Conservation (phyloP, 2,113 vertebrate species). For the Sorex araneus region DNA sequence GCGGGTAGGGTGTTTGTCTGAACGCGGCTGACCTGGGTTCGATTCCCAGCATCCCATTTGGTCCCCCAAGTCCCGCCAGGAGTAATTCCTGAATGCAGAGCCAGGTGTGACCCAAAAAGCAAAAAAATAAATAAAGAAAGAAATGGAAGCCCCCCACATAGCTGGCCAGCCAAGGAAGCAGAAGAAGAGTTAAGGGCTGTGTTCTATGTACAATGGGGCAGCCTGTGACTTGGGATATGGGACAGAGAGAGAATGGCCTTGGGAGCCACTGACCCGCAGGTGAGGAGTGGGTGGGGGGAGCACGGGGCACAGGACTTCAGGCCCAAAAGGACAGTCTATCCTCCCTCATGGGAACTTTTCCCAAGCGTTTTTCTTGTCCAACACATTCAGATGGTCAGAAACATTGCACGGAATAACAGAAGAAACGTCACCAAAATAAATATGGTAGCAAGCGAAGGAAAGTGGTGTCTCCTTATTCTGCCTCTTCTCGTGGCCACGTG, state of each 20-base stretch:
- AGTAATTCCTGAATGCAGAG: too few relatives aligned
- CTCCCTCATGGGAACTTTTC: neutral
- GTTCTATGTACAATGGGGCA: too few relatives aligned
- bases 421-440: neutral
- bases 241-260: neutral
- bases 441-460: conserved; percentile 26
- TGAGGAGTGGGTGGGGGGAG: neutral
- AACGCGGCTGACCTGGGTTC: too few relatives aligned
- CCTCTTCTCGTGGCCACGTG: neutral
- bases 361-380: neutral
- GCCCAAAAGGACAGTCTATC: neutral
- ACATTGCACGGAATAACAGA: neutral
- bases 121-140: too few relatives aligned
- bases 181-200: neutral
- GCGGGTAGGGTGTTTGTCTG: too few relatives aligned
- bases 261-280: neutral
- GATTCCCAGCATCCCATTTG: too few relatives aligned
- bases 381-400: neutral
- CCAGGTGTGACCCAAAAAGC: too few relatives aligned
- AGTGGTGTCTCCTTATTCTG: neutral
- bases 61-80: too few relatives aligned
- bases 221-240: neutral
- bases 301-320: neutral
- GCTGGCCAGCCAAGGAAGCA: too few relatives aligned
- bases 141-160: too few relatives aligned